Base-by-base conservation (phyloP, 2,888 invertebrate genomes). In the Oxyscelio sp. region DNA sequence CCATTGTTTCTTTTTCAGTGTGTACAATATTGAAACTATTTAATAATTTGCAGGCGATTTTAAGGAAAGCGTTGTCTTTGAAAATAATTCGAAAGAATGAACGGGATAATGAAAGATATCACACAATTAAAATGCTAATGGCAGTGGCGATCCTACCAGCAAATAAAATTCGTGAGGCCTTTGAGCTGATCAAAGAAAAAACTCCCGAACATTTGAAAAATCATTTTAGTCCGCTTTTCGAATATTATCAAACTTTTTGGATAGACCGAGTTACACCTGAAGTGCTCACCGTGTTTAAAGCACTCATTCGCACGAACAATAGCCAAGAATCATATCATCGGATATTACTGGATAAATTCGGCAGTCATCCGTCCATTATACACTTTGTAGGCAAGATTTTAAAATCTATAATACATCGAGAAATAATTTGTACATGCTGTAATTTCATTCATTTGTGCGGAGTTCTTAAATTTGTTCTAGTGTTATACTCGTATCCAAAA, bases 11-110 rank as follows among this genome's bases (percentile, higher is more conserved):
- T n/a, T n/a, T n/a, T n/a, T n/a, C n/a, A n/a, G n/a, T n/a, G n/a
- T n/a, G n/a, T n/a, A n/a, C n/a, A n/a, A n/a, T n/a, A n/a, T n/a
- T n/a, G n/a, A n/a, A n/a, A n/a, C n/a, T n/a, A n/a, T n/a, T n/a
- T n/a, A n/a, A n/a, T n/a, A n/a, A n/a, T n/a, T n/a, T n/a, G 11
- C 38, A 52, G 52, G 52, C 52, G 1, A 24, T 52, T 24, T 52
- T 21, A 11, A 52, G 27, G n/a, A 52, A 52, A 52, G 22, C 52
- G n/a, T 8, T 52, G 3, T 13, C 8, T 2, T 13, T 52, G 17
- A 27, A 27, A 2, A 2, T 52, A 2, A 21, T 8, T 5, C 19
- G 19, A n/a, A 38, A 38, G 11, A 38, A 11, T 3, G 38, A 38
- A 11, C 2, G 2, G 2, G 21, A 52, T 27, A 8, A 8, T 2